Base-by-base conservation (phyloP, 2,113 vertebrate genomes). In the Hemicordylus capensis region DNA sequence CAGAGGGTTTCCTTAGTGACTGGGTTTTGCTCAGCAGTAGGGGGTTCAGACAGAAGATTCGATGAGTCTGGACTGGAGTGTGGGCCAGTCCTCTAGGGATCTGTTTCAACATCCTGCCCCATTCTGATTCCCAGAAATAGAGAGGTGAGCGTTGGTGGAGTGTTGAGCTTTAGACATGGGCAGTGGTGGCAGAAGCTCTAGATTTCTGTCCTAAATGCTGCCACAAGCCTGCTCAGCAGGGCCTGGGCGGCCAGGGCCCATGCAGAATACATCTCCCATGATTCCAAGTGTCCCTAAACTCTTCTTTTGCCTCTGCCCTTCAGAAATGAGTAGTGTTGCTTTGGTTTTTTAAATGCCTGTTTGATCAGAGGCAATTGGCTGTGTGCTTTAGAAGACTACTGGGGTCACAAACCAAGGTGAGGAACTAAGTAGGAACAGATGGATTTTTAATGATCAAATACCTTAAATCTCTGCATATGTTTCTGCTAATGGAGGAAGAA, bases 401-500 rank as follows among this genome's bases (percentile, higher is more conserved):
- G 86, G 89, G 89, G 64, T 91, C n/a, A 80, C 86, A 87, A 89
- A 91, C 88, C 85, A 92, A 90, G 82, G 90, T 92, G 87, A 93
- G 88, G 73, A 92, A 92, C 88, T 90, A 90, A 93, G 80, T 86
- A 88, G 86, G 89, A 94, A 85, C 90, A 93, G 91, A 93, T 93
- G 89, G 92, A 87, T 93, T 94, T 91, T 91, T 94, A 93, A 91
- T 90, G 88, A 90, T 93, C 86, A 85, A 88, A 89, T 89, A 90
- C 64, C 58, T 92, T 92, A 92, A 89, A 93, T 92, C 89, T 86
- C 5, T 88, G 72, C 87, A 84, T 88, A 78, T 61, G 46, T 87
- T 81, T 48, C 2, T 39, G 64, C 78, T 95, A 70, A 89, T 87
- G 85, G 92, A 89, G 89, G 88, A 48, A 77, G 51, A 70, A 89